phyloP scores from a whole-genome alignment of 35 echinoderm and acorn worm genomes.

The Nesometra sesokonis region DNA sequence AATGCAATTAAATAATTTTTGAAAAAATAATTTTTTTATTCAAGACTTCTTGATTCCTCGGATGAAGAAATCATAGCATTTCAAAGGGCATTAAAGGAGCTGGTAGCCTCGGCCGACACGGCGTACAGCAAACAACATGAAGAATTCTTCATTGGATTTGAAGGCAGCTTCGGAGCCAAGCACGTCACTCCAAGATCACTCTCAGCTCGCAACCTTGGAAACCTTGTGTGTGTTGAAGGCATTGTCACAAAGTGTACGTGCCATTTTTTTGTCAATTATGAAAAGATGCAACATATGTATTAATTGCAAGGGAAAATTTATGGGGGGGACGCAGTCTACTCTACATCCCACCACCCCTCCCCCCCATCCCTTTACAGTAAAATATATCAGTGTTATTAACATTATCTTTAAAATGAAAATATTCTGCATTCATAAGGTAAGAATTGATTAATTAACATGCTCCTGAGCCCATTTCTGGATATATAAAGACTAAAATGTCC shows the following conservation, averaged over 20 bases:
- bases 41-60: constrained; percentile 56
- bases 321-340: no score
- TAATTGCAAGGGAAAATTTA: neutral
- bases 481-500: no score
- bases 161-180: constrained; percentile 88
- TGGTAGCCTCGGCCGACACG: constrained; percentile 65
- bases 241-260: constrained; percentile 95
- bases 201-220: constrained; percentile 77
- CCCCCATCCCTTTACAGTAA: no score
- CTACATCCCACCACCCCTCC: no score
- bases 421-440: no score
- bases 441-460: no score
- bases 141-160: constrained; percentile 92
- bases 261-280: neutral
- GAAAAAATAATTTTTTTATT: neutral
- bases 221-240: constrained; percentile 92
- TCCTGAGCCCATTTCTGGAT: no score
- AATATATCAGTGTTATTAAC: no score
- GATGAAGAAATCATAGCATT: constrained; percentile 78
- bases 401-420: no score
- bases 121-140: constrained; percentile 84
- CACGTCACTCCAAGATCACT: constrained; percentile 62
- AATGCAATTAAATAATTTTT: no score
- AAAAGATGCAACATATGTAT: neutral
- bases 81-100: constrained; percentile 69